These are phyloP conservation scores for Camponotus pennsylvanicus DNA, from an alignment of 1,140 invertebrate genomes.

Conservation along the genomic window DNA sequence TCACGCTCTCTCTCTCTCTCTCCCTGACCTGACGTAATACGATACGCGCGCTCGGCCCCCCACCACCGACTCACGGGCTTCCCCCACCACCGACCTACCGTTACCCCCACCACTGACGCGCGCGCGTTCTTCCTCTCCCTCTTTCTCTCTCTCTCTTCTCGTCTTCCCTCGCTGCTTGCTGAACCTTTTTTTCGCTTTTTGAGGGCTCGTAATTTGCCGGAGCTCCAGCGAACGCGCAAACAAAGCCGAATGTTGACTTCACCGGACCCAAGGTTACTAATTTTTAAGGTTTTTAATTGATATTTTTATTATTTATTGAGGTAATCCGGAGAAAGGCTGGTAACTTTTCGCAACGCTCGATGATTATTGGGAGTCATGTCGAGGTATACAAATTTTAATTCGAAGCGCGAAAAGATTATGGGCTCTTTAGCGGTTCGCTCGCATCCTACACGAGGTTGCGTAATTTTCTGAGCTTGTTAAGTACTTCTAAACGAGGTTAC, in stretches of 20 bases:
- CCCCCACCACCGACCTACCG: no score
- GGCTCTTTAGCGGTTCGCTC: neutral
- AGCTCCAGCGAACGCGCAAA: neutral
- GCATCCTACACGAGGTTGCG: neutral
- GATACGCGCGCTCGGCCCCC: constrained; percentile 1
- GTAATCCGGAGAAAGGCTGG: neutral
- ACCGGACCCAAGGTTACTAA: neutral
- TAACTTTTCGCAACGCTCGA: neutral
- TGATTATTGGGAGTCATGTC: no score
- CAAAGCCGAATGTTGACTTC: neutral
- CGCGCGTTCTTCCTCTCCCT: no score
- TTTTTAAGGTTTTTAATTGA: neutral
- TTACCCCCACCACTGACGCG: no score
- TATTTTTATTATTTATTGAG: no score
- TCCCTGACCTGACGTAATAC: constrained; percentile 48
- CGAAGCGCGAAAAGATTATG: neutral
- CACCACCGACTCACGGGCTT: neutral
- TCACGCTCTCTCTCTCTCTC: neutral
- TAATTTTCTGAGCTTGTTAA: neutral
- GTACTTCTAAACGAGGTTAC: constrained; percentile 3
- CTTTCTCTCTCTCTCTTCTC: neutral
- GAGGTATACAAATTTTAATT: no score
- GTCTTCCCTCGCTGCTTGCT: no score
- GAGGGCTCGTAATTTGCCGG: neutral
- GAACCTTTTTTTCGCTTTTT: constrained; percentile 13